Evolutionary conservation across 2,797 vertebrate genomes (phyloP).

Genomic region (Orestias chungarensis): DNA sequence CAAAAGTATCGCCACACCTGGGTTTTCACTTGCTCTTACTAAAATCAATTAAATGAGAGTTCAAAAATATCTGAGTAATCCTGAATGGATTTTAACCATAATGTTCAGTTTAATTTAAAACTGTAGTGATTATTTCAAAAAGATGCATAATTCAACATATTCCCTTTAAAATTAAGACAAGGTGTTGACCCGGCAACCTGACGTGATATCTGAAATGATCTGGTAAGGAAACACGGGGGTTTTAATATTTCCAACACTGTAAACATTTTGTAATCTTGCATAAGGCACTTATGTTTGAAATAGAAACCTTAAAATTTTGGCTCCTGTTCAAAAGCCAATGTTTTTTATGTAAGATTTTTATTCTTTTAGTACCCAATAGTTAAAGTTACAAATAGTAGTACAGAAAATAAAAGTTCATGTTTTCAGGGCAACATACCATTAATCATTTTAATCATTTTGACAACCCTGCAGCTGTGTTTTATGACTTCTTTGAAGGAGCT

Average conservation of each 20-base stretch:
- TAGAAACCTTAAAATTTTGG: neutral
- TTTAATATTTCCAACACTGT: neutral
- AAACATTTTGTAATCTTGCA: neutral
- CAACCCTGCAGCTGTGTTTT: slow-evolving; percentile 7
- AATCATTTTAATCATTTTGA: slow-evolving; percentile 17
- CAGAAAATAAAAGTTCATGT: neutral
- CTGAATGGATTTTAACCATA: neutral
- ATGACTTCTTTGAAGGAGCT: neutral
- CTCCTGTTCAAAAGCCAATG: neutral
- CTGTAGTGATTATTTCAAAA: neutral
- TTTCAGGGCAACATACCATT: neutral
- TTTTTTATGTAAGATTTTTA: neutral
- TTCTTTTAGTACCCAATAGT: neutral
- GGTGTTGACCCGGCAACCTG: no score
- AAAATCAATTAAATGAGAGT: no score
- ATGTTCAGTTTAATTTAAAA: neutral
- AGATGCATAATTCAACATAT: no score
- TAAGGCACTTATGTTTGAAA: neutral
- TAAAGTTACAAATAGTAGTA: neutral
- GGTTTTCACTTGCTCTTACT: neutral
- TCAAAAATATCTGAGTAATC: no score
- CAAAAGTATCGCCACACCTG: neutral
- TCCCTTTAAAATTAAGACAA: no score
- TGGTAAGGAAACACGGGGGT: neutral
- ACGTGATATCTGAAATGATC: neutral